These are phyloP conservation scores for Tenebrosternarchus preto DNA, from an alignment of 2,113 vertebrate genomes.

Conservation along the genomic window DNA sequence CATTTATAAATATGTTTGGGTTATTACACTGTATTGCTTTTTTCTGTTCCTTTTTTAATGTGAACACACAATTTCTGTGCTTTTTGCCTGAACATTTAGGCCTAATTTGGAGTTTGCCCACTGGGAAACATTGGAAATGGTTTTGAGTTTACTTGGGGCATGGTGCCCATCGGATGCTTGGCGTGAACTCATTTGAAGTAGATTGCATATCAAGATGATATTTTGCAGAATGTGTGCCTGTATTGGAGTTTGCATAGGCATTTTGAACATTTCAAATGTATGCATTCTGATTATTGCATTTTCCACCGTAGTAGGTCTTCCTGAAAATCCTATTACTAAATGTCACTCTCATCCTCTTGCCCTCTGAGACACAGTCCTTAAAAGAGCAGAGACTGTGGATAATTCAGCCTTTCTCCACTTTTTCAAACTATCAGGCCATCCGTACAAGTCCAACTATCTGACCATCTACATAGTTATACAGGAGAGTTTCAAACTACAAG, in stretches of 20 bases:
- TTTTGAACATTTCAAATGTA: too few species aligned
- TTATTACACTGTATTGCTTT: neutral
- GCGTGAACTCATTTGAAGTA: neutral
- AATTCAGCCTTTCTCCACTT: neutral
- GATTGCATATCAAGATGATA: too few species aligned
- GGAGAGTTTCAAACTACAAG: too few species aligned
- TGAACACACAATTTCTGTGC: neutral
- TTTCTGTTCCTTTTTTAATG: neutral
- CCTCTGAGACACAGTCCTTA: neutral
- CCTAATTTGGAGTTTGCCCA: neutral
- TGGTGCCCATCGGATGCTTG: neutral
- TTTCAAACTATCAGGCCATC: neutral
- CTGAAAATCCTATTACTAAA: neutral
- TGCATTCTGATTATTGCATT: neutral
- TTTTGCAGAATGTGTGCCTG: too few species aligned
- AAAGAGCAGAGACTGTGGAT: neutral
- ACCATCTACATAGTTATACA: too few species aligned
- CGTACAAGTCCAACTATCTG: slow-evolving; percentile 9
- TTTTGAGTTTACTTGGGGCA: neutral
- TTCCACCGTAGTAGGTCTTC: neutral
- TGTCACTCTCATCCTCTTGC: neutral
- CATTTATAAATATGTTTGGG: neutral
- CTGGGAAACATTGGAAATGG: neutral
- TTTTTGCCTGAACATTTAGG: neutral
- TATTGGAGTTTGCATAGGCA: too few species aligned